Base-by-base conservation (phyloP, 2,888 invertebrate genomes). In the Abscondita cerata region DNA sequence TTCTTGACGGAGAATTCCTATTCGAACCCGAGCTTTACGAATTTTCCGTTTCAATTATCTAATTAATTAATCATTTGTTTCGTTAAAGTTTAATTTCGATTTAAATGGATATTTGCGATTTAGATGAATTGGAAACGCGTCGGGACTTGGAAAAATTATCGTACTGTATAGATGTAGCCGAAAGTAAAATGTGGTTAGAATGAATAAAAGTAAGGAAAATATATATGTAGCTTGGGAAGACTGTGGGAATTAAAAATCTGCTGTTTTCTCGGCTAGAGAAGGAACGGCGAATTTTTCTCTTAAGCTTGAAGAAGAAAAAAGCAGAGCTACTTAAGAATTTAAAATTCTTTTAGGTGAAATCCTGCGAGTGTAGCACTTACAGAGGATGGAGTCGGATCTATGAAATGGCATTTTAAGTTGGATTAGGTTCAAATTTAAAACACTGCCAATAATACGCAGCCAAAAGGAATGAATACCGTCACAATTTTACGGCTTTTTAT, bases 401-500 rank as follows among this genome's bases (percentile, higher is more conserved):
- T 80, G 79, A 81, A 81, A 81, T 81, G 81, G 80, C 80, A 81
- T 81, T 81, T 81, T 81, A 81, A 81, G 81, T 81, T 81, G 80
- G 81, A 81, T 81, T 81, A 80, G 79, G 78, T 80, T 80, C 79
- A 78, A 79, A 80, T 81, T 80, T 81, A 80, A 80, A 81, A 80
- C 79, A 78, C 76, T 75, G 77, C 77, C 79, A 79, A 80, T 80
- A 80, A 80, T 80, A 79, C 76, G 73, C 77, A 75, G 76, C 76
- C 76, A 75, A 76, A 75, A 74, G 75, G 76, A 65, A 65, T 62
- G 65, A 65, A 65, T 59, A 65, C 65, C 65, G 53, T 54, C 51
- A 48, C 61, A 55, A 65, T 65, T 65, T 65, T 62, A 65, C 65
- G 65, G 51, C 51, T 48, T 62, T 65, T 65, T 65, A 59, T 59